These are phyloP conservation scores for Gadus chalcogrammus DNA, from an alignment of 2,113 vertebrate genomes.

Conservation along the genomic window DNA sequence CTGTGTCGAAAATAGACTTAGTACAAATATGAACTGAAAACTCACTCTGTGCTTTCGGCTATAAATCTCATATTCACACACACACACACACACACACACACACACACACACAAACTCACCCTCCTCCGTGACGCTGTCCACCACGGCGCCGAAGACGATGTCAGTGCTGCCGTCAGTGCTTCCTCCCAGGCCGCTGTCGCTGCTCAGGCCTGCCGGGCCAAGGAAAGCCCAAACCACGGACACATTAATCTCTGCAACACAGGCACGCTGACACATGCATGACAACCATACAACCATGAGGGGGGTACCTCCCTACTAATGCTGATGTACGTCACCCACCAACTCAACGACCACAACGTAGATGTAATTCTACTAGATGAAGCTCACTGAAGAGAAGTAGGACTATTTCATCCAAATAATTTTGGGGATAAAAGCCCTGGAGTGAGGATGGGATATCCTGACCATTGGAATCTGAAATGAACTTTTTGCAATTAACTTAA, in stretches of 20 bases:
- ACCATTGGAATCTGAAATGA: too few relatives aligned
- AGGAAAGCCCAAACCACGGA: slow-evolving; percentile 66
- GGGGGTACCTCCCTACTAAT: neutral
- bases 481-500: too few relatives aligned
- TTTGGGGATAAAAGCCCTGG: too few relatives aligned
- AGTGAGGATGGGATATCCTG: too few relatives aligned
- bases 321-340: neutral
- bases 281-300: neutral
- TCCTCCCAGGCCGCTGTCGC: slow-evolving; percentile 93
- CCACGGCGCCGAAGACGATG: slow-evolving; percentile 85
- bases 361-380: too few relatives aligned
- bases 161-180: slow-evolving; percentile 95
- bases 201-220: slow-evolving; percentile 93
- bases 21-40: too few relatives aligned
- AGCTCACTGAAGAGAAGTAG: too few relatives aligned
- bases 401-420: too few relatives aligned
- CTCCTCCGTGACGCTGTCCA: slow-evolving; percentile 94
- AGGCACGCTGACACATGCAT: neutral
- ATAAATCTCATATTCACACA: too few relatives aligned
- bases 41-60: too few relatives aligned
- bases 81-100: too few relatives aligned
- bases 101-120: slow-evolving; percentile 66
- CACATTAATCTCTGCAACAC: slow-evolving; percentile 70
- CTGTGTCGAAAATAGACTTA: too few relatives aligned
- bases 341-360: neutral